Conservation (phyloP, 1,140 invertebrate genomes). For the Ostrea edulis region DNA sequence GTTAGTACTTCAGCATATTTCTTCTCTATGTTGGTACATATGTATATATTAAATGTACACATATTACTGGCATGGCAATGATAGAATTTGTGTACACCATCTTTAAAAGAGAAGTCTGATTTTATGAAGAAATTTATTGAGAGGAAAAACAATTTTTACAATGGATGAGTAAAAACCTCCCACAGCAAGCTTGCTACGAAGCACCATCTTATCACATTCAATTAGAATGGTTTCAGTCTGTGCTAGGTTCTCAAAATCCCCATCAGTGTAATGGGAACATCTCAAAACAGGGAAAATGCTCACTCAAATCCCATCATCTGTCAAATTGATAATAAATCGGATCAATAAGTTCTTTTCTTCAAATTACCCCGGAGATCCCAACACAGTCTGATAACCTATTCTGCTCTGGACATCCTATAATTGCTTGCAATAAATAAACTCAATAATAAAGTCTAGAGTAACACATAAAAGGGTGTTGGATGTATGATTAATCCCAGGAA, state of each 20-base stretch:
- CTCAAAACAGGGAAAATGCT: not conserved
- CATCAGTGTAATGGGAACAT: not conserved
- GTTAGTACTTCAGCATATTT: too few relatives aligned
- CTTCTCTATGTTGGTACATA: too few relatives aligned
- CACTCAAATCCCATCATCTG: too few relatives aligned
- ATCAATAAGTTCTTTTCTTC: not conserved
- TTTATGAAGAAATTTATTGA: not conserved
- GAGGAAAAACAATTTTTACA: not conserved
- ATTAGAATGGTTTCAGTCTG: too few relatives aligned
- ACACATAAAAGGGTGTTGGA: not conserved
- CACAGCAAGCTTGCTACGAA: not conserved
- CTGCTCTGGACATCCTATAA: not conserved
- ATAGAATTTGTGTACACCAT: too few relatives aligned
- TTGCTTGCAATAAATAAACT: not conserved
- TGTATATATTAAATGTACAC: too few relatives aligned
- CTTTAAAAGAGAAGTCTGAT: not conserved
- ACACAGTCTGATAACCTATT: not conserved
- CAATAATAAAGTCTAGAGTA: not conserved
- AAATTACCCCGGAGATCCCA: not conserved
- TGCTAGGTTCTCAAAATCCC: not conserved
- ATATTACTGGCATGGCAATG: too few relatives aligned
- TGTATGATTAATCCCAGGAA: not conserved
- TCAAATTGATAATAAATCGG: not conserved
- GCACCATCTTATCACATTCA: constrained; percentile 2
- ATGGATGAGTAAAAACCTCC: not conserved